Evolutionary conservation across 2,888 invertebrate genomes (phyloP).

Genomic region (Neoaliturus tenellus): DNA sequence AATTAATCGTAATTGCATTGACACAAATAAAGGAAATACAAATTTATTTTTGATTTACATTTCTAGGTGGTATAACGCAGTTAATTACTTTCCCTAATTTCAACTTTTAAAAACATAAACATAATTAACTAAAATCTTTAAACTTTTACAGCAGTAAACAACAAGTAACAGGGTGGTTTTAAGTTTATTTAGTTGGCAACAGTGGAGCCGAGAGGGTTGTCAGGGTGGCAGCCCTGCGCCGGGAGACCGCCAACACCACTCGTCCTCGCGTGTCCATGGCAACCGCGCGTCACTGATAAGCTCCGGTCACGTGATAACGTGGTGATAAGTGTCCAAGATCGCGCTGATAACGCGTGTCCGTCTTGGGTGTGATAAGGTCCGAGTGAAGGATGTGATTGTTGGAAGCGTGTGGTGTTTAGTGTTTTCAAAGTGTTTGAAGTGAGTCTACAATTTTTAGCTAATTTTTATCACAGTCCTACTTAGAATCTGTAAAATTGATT

Average conservation of each 20-base stretch:
- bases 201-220: not conserved
- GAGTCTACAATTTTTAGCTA: too few relatives aligned
- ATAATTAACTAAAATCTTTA: too few relatives aligned
- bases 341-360: conserved; percentile 4
- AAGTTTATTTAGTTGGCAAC: conserved; percentile 23
- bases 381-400: not conserved
- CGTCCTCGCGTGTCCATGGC: conserved; percentile 27
- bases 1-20: too few relatives aligned
- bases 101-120: too few relatives aligned
- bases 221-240: conserved; percentile 25
- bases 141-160: not conserved
- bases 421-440: too few relatives aligned
- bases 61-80: too few relatives aligned
- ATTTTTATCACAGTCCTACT: too few relatives aligned
- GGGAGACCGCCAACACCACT: conserved; percentile 11
- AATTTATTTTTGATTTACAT: too few relatives aligned
- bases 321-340: not conserved
- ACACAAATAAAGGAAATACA: too few relatives aligned
- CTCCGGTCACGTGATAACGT: conserved; percentile 39
- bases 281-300: conserved; percentile 49
- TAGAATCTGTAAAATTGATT: too few relatives aligned
- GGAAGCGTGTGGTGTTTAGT: too few relatives aligned
- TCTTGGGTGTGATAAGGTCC: not conserved
- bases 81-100: too few relatives aligned
- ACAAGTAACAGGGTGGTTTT: not conserved